A percentile compares a stretch with the other conserved stretches of the same genome.
Evolutionary conservation across 2,797 vertebrate species (phyloP).

Genomic region (Muscicapa comitata): DNA sequence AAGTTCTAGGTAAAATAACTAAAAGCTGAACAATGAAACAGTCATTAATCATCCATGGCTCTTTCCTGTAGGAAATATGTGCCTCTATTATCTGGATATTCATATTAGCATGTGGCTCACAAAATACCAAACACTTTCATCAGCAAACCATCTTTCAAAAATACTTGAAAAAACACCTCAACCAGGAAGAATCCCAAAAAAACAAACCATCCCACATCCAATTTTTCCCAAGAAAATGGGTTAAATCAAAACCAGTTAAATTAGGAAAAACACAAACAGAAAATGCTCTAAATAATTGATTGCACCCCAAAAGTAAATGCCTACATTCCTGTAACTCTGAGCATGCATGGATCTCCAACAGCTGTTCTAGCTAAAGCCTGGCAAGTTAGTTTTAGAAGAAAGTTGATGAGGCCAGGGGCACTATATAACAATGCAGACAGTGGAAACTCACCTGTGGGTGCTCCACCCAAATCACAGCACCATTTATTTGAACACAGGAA

Average conservation of each 20-base stretch:
- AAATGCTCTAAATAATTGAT: neutral
- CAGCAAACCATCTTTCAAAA: neutral
- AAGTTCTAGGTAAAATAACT: constrained; percentile 70
- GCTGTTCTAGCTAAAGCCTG: neutral
- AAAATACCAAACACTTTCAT: constrained; percentile 17
- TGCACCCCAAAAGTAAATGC: neutral
- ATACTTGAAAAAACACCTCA: neutral
- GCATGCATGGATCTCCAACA: neutral
- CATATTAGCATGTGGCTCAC: constrained; percentile 10
- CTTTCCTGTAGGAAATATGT: constrained; percentile 77
- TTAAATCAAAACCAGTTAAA: neutral
- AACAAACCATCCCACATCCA: neutral
- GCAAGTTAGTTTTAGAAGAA: neutral
- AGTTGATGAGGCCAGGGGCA: neutral
- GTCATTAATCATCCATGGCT: constrained; percentile 73
- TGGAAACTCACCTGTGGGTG: constrained; percentile 12
- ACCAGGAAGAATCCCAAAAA: neutral
- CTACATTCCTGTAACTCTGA: neutral
- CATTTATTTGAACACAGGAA: neutral
- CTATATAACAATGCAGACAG: neutral
- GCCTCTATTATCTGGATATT: constrained; percentile 37
- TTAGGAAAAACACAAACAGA: neutral
- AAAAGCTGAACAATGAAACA: constrained; percentile 74
- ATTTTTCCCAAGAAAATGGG: neutral
- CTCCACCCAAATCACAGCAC: neutral